Base-by-base conservation (phyloP, 2,113 vertebrate genomes). In the Sinocyclocheilus rhinocerous region DNA sequence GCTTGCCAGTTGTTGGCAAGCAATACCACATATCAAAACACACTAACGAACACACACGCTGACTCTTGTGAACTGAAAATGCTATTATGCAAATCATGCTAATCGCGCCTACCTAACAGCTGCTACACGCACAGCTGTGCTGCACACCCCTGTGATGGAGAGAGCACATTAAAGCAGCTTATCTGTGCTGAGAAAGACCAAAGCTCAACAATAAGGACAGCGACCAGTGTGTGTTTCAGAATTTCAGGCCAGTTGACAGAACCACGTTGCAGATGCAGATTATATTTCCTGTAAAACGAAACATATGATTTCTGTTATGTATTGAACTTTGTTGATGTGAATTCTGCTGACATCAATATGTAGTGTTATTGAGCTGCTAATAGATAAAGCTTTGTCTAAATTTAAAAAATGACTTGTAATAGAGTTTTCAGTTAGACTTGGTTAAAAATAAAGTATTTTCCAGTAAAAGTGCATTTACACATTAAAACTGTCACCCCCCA, bases 41-140 rank as follows among this genome's bases (percentile, higher is more conserved):
- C 69, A 24, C 57, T n/a, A 26, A 87, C 76, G 83, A n/a, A 81
- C 55, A 84, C 55, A 73, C 77, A 78, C 73, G 42, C 36, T 42
- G 55, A 72, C 57, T 33, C 75, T 45, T 15, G 10, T 50, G 48
- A 82, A 55, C 29, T 55, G 50, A 76, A 84, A 84, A 77, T 7
- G n/a, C 48, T 61, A 87, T 89, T 86, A 89, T 86, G 86, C 48
- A 88, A 89, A 89, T 87, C 57, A 89, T 86, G 86, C 48, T 86
- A 89, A 89, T 87, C 57, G 77, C 5, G 22, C 50, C 8, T 26
- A 85, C 81, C 73, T 26, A 83, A 83, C 84, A 86, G 81, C 86
- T 89, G 88, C 86, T 63, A 36, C 59, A 45, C 61, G 4, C 67
- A 39, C 84, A 86, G 83, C 88, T 89, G 86, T 81, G 26, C 76